phyloP scores from a whole-genome alignment of 2,113 vertebrate genomes.

The Phoenicopterus ruber region DNA sequence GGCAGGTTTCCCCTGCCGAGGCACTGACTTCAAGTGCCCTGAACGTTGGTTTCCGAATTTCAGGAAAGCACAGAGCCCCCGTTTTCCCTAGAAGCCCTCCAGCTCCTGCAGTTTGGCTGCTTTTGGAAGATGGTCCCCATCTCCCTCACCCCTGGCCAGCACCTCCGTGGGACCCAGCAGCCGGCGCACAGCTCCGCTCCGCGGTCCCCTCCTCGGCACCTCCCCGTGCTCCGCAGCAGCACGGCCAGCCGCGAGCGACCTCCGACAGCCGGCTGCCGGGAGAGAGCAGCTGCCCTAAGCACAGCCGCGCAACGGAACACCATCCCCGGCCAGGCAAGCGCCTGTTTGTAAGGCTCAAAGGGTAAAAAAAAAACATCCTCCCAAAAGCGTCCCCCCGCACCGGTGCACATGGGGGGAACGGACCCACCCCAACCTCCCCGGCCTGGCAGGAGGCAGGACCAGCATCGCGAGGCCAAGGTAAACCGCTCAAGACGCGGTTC shows the following conservation, averaged over 20 bases:
- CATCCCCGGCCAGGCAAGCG: not conserved
- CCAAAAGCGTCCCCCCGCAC: too few species aligned
- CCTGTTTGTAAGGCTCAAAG: not conserved
- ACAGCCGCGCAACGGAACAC: not conserved
- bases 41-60: not conserved
- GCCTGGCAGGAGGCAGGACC: not conserved
- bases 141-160: not conserved
- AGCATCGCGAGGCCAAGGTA: not conserved
- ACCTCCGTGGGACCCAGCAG: not conserved
- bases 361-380: not conserved
- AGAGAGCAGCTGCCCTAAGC: not conserved
- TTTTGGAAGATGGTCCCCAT: not conserved
- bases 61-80: not conserved
- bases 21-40: not conserved
- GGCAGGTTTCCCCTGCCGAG: not conserved
- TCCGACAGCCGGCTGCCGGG: rapidly evolving
- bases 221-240: not conserved
- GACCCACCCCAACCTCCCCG: not conserved
- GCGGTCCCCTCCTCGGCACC: rapidly evolving
- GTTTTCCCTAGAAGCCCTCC: not conserved
- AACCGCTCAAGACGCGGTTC: not conserved
- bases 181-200: not conserved
- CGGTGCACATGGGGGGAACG: not conserved
- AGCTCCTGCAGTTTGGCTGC: not conserved
- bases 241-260: not conserved